A percentile compares a stretch with the other conserved stretches of the same genome.
Evolutionary conservation across 2,113 vertebrate genomes (phyloP).

Genomic region (Dromaius novaehollandiae): DNA sequence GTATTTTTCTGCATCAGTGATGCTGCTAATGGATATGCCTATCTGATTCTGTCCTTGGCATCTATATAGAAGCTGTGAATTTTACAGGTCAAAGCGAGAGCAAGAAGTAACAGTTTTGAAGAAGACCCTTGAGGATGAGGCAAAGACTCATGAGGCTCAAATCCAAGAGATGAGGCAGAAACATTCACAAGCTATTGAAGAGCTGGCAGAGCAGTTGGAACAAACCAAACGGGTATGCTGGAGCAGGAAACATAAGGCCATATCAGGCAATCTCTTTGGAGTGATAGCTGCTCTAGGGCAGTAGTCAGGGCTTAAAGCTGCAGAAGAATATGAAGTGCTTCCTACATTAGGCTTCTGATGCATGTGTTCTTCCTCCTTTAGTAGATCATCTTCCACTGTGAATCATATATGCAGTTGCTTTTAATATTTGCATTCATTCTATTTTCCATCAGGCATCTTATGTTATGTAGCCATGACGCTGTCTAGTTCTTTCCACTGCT

Average conservation of each 20-base stretch:
- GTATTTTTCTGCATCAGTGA: neutral
- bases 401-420: neutral
- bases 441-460: neutral
- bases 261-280: neutral
- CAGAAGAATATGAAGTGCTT: neutral
- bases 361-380: neutral
- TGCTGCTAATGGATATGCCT: neutral
- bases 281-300: neutral
- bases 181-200: slow-evolving; percentile 91
- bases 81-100: slow-evolving; percentile 90
- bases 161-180: slow-evolving; percentile 94
- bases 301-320: neutral
- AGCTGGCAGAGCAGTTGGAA: slow-evolving; percentile 95
- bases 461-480: neutral
- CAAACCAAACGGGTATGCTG: slow-evolving; percentile 90
- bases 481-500: neutral
- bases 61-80: neutral
- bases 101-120: slow-evolving; percentile 94
- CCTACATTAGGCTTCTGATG: neutral
- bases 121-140: slow-evolving; percentile 91
- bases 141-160: slow-evolving; percentile 88
- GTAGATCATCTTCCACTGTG: neutral
- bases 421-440: neutral
- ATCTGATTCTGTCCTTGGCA: neutral
- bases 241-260: neutral